phyloP scores from a whole-genome alignment of 2,113 vertebrate species.

The Plectropomus leopardus region DNA sequence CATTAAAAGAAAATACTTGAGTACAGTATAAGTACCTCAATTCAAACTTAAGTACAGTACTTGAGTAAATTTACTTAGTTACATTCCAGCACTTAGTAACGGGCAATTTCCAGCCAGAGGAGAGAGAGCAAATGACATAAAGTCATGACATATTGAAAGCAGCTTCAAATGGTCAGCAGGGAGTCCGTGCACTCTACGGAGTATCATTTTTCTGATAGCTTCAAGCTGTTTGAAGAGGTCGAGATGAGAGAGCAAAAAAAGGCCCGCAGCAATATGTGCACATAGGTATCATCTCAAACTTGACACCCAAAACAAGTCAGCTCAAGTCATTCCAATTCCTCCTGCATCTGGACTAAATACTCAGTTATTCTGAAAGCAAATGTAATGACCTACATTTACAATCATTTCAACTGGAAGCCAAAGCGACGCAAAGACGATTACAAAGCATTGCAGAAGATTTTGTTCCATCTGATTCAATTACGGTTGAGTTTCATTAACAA shows the following conservation, averaged over 20 bases:
- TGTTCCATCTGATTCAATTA: conserved; percentile 81
- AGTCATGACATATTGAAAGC: conserved; percentile 14
- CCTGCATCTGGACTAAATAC: conserved; percentile 42
- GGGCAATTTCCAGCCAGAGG: conserved; percentile 12
- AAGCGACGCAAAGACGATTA: conserved; percentile 78
- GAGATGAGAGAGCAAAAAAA: conserved; percentile 15
- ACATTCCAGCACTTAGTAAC: conserved; percentile 10
- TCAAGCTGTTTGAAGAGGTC: conserved; percentile 47
- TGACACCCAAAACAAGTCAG: conserved; percentile 7
- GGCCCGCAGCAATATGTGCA: conserved; percentile 6
- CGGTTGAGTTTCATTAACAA: conserved; percentile 72
- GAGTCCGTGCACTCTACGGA: neutral
- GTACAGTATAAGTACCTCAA: too few species aligned
- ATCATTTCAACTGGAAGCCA: conserved; percentile 73
- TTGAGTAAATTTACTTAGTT: too few species aligned
- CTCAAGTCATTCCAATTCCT: conserved; percentile 47
- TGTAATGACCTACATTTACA: conserved; percentile 70
- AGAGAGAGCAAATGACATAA: conserved; percentile 33
- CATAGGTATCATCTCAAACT: conserved; percentile 27
- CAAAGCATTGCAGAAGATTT: conserved; percentile 69
- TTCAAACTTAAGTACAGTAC: too few species aligned
- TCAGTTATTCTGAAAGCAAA: conserved; percentile 56
- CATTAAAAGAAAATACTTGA: too few species aligned
- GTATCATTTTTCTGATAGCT: conserved; percentile 43
- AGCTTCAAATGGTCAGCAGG: conserved; percentile 48